These are phyloP conservation scores for Holotrichia oblita DNA, from an alignment of 1,140 invertebrate species.

Conservation along the genomic window DNA sequence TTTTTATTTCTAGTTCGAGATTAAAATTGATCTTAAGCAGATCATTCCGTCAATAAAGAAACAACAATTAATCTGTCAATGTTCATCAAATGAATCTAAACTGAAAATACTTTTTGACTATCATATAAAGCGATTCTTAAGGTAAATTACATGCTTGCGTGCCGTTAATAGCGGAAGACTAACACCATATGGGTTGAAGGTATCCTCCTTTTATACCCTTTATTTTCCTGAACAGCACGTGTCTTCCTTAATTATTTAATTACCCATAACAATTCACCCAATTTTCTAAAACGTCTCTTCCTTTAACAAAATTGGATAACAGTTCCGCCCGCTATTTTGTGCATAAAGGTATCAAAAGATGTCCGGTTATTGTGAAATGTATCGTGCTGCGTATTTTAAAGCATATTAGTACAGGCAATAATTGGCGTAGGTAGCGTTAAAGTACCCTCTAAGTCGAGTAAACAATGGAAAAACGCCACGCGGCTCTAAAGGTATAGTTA, in stretches of 20 bases:
- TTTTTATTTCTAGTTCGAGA: too few species aligned
- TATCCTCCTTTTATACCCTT: slow-evolving; percentile 16
- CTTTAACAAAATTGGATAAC: neutral
- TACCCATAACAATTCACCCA: slow-evolving; percentile 25
- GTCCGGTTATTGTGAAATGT: neutral
- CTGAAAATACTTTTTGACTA: neutral
- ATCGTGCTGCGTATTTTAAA: neutral
- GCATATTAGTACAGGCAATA: neutral
- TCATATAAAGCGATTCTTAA: neutral
- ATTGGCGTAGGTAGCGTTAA: slow-evolving; percentile 23
- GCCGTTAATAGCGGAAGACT: slow-evolving; percentile 28
- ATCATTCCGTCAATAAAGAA: neutral
- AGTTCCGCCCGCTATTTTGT: neutral
- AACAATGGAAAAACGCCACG: slow-evolving; percentile 12
- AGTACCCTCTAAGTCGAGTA: neutral
- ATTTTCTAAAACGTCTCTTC: slow-evolving; percentile 18
- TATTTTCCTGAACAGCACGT: slow-evolving; percentile 35
- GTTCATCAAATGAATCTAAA: neutral
- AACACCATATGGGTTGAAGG: slow-evolving; percentile 30
- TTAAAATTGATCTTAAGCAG: neutral
- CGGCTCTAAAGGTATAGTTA: neutral
- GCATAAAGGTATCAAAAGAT: neutral
- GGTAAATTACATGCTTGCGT: slow-evolving; percentile 28
- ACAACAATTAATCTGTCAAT: neutral
- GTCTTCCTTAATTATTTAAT: slow-evolving; percentile 38